These are phyloP conservation scores for Abrostola triplasia DNA, from an alignment of 2,888 invertebrate genomes.

Conservation along the genomic window DNA sequence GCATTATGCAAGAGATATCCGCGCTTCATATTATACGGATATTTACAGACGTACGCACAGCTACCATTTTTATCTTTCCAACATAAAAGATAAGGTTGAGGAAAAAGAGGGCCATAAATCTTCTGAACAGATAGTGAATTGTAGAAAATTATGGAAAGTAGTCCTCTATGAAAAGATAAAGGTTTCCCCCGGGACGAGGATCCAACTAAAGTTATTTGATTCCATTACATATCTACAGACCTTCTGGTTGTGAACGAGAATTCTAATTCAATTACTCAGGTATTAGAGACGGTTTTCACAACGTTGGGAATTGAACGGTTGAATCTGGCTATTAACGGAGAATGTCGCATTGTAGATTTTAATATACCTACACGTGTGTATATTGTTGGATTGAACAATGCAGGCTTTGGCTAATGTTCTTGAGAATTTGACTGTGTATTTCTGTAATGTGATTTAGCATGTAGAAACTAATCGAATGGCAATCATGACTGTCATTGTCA, in stretches of 20 bases:
- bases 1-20: slow-evolving; percentile 45
- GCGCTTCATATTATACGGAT: slow-evolving; percentile 23
- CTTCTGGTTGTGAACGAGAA: slow-evolving; percentile 37
- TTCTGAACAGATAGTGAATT: slow-evolving; percentile 62
- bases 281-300: slow-evolving; percentile 35
- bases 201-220: slow-evolving; percentile 54
- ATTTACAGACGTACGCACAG: slow-evolving; percentile 21
- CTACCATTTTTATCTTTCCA: slow-evolving; percentile 46
- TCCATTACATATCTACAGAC: slow-evolving; percentile 47
- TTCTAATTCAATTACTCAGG: slow-evolving; percentile 39
- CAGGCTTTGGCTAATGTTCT: not conserved
- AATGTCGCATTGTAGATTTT: slow-evolving; percentile 13
- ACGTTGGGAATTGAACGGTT: slow-evolving; percentile 6
- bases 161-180: slow-evolving; percentile 60
- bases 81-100: slow-evolving; percentile 58
- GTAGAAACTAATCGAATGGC: too few relatives aligned
- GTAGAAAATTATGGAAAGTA: slow-evolving; percentile 65
- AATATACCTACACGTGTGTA: slow-evolving; percentile 7
- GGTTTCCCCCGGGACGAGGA: slow-evolving; percentile 39
- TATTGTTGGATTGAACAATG: slow-evolving; percentile 2
- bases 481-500: too few relatives aligned
- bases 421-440: not conserved
- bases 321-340: slow-evolving; percentile 26
- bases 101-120: slow-evolving; percentile 63
- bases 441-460: not conserved